Evolutionary conservation across 2,888 invertebrate genomes (phyloP), one percentile per base, ranked within the genome.

Genomic region (Tetrapedia diversipes): DNA sequence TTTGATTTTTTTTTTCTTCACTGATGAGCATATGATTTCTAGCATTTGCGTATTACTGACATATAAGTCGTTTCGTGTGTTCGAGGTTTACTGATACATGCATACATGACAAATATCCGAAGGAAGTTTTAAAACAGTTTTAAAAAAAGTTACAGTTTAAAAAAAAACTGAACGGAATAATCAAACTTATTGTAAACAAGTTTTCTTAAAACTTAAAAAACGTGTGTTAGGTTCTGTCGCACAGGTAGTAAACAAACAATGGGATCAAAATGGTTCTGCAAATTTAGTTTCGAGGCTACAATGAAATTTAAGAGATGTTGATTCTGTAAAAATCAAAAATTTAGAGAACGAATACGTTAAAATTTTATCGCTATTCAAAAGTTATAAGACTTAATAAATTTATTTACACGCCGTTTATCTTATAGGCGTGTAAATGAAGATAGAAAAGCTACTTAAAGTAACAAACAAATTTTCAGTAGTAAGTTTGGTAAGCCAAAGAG

Each of bases 401-500:
- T 59, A 72, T 57, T 63, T 64, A 37, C 51, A 64, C 56, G 57
- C 56, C 22, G 29, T 56, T 61, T 63, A 72, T 54, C 37, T n/a
- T 37, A 29, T 72, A 74, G 43, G 54, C 45, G 75, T 75, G 74
- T 75, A 65, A 65, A 47, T 74, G n/a, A n/a, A 64, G 61, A 34
- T 73, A 54, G 47, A 37, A 53, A 16, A 34, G 54, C 51, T 59
- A 65, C 45, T 65, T 72, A 74, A 73, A 64, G 60, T 65, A 63
- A 19, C 41, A 61, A 53, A 60, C 34, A 59, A 65, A 59, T 61
- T 56, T 60, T 47, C 59, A 60, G 41, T 59, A 60, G 54, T 74
- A 73, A 56, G 65, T 75, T 74, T 47, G 65, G 65, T 65, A 64
- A 75, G 65, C 75, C 75, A 75, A 75, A 75, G 75, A 75, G 60